Conservation (phyloP, 2,797 vertebrate species). For the Gymnothorax javanicus region DNA sequence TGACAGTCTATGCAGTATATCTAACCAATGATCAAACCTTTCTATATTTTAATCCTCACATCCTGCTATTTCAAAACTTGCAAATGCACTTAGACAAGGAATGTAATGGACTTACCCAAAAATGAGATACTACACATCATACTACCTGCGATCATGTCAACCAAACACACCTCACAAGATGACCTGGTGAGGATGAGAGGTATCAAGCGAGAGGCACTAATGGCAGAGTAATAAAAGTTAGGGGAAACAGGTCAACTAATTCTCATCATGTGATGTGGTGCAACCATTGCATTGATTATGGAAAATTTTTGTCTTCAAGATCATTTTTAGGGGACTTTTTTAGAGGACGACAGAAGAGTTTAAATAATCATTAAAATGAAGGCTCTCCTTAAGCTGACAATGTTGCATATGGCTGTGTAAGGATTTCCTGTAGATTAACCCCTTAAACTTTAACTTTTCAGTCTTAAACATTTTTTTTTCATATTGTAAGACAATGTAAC, state of each 20-base stretch:
- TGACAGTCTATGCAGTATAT: not conserved
- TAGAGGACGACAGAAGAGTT: too few species aligned
- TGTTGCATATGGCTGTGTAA: too few species aligned
- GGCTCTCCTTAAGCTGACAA: too few species aligned
- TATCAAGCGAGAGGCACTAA: constrained; percentile 52
- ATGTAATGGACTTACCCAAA: constrained; percentile 68
- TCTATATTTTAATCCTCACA: not conserved
- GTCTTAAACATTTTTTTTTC: too few species aligned
- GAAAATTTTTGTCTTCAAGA: not conserved
- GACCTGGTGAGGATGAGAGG: constrained; percentile 54
- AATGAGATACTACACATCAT: constrained; percentile 49
- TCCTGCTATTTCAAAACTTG: not conserved
- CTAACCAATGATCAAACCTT: not conserved
- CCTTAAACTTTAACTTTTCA: too few species aligned
- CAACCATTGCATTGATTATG: not conserved
- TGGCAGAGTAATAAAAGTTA: constrained; percentile 46
- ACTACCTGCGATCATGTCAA: constrained; percentile 65
- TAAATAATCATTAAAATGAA: too few species aligned
- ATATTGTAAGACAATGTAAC: too few species aligned
- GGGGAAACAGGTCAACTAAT: constrained; percentile 36
- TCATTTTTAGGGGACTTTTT: not conserved
- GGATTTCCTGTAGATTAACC: too few species aligned
- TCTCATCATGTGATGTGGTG: not conserved
- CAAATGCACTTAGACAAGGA: constrained; percentile 14
- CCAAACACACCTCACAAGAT: constrained; percentile 66